Conservation (phyloP, 2,113 vertebrate species). For the Sialia sialis region DNA sequence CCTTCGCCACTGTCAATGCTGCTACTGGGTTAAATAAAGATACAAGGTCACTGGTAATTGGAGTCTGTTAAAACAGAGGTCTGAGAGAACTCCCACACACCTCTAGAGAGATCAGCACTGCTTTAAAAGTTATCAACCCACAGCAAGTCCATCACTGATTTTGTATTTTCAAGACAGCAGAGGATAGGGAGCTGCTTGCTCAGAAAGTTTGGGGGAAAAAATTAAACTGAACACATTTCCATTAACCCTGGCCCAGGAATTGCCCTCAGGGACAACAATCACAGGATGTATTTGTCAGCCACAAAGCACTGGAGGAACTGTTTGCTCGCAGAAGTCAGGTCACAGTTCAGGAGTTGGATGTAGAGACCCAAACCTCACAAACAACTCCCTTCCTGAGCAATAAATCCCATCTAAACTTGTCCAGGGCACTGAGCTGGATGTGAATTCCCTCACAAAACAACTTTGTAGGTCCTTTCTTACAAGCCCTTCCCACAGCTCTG, state of each 20-base stretch:
- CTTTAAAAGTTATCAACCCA: background rate
- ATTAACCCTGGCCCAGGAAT: background rate
- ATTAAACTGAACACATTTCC: background rate
- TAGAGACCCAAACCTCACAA: background rate
- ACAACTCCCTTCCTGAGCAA: background rate
- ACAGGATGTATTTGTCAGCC: background rate
- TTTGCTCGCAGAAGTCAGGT: background rate
- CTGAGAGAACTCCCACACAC: background rate
- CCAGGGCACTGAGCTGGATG: background rate
- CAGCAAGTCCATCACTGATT: rapidly evolving
- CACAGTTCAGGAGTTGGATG: background rate
- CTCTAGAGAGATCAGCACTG: background rate
- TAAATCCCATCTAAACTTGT: background rate
- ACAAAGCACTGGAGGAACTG: background rate
- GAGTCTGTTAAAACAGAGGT: background rate
- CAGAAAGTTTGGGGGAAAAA: background rate
- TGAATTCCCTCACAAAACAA: background rate
- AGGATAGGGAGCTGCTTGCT: background rate
- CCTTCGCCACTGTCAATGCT: rapidly evolving
- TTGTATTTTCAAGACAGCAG: background rate
- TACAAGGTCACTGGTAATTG: background rate
- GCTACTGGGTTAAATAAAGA: background rate
- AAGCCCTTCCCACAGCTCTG: background rate
- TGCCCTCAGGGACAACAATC: background rate
- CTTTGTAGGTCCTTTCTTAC: background rate